These are phyloP conservation scores for Balanococcus diminutus DNA, from an alignment of 2,888 invertebrate genomes.

Conservation along the genomic window DNA sequence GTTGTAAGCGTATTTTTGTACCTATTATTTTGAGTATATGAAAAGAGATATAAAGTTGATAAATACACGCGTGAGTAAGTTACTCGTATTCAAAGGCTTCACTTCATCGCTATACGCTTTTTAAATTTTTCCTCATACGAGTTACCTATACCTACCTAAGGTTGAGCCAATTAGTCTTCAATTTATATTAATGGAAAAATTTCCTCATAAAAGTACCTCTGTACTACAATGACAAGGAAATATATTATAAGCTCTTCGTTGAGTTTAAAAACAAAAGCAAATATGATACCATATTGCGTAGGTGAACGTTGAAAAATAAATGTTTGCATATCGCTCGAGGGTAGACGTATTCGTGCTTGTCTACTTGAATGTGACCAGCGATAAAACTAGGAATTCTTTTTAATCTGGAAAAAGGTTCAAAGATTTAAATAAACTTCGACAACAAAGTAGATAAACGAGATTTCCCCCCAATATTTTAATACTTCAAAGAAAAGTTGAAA, in stretches of 20 bases:
- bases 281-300: background rate
- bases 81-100: background rate
- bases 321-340: constrained; percentile 9
- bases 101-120: background rate
- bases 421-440: constrained; percentile 11
- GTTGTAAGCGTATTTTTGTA: too few relatives aligned
- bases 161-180: background rate
- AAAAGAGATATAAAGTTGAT: background rate
- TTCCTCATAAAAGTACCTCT: background rate
- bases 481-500: background rate
- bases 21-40: background rate
- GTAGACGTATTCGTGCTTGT: constrained; percentile 14
- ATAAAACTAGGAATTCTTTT: constrained; percentile 5
- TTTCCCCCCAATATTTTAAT: background rate
- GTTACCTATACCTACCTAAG: background rate
- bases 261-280: background rate
- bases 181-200: constrained; percentile 6
- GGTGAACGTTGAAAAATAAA: background rate
- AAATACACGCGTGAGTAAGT: background rate
- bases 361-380: background rate
- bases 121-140: background rate
- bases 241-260: background rate
- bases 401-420: background rate
- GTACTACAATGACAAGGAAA: background rate
- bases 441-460: background rate